These are phyloP conservation scores for Acrocephalus scirpaceus DNA, from an alignment of 2,797 vertebrate species.

Conservation along the genomic window DNA sequence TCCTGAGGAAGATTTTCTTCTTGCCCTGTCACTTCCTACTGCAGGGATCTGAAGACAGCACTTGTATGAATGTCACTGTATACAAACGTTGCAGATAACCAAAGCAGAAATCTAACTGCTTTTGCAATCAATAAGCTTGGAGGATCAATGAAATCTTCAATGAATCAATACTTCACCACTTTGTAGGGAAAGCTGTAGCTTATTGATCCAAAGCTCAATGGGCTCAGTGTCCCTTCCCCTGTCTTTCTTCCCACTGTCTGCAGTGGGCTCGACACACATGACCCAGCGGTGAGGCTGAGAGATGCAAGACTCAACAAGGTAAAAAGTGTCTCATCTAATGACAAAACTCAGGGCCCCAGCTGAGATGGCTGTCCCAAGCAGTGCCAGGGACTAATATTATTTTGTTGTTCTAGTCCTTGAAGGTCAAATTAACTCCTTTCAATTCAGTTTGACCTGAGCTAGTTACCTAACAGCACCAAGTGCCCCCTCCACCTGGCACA, in stretches of 20 bases:
- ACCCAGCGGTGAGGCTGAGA: not conserved
- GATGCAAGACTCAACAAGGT: not conserved
- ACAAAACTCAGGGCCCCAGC: not conserved
- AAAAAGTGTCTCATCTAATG: not conserved
- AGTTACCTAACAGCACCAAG: not conserved
- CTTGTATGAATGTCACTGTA: not conserved
- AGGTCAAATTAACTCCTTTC: not conserved
- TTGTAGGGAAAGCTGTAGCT: not conserved
- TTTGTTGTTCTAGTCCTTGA: not conserved
- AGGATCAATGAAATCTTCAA: not conserved
- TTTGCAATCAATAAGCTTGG: not conserved
- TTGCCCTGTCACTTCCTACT: not conserved
- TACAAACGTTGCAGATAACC: not conserved
- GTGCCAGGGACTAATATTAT: not conserved
- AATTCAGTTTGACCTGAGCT: not conserved
- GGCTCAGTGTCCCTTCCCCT: not conserved
- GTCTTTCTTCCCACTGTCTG: not conserved
- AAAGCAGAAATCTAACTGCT: not conserved
- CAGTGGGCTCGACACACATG: not conserved
- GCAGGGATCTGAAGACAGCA: not conserved
- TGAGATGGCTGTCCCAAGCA: not conserved
- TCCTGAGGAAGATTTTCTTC: not conserved
- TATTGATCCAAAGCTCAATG: not conserved
- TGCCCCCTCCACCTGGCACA: not conserved
- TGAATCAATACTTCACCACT: not conserved